phyloP scores from a whole-genome alignment of 2,113 vertebrate species.

The Ammospiza caudacuta region DNA sequence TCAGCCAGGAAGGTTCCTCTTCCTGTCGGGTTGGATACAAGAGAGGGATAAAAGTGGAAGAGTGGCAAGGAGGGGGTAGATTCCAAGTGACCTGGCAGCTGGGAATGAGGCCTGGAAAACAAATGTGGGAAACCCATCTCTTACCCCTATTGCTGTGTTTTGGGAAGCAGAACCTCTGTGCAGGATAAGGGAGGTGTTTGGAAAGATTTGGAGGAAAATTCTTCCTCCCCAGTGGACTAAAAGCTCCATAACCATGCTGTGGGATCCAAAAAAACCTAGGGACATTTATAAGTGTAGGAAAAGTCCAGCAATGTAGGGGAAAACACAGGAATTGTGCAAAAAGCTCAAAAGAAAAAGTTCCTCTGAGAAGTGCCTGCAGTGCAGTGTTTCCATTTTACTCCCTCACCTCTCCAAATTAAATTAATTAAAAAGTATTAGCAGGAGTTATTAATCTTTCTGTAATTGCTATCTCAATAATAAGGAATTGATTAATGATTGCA shows the following conservation, averaged over 20 bases:
- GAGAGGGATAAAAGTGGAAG: background rate
- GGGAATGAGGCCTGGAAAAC: background rate
- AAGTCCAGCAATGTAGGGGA: background rate
- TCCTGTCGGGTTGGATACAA: background rate
- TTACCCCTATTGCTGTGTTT: background rate
- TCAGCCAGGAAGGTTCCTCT: background rate
- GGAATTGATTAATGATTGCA: constrained; percentile 41
- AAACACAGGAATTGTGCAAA: background rate
- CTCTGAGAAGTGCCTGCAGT: background rate
- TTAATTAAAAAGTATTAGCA: constrained; percentile 34
- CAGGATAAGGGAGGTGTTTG: background rate
- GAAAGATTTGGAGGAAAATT: background rate
- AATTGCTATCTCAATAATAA: constrained; percentile 37
- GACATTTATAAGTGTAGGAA: background rate
- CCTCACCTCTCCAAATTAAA: constrained; percentile 4
- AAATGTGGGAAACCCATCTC: background rate
- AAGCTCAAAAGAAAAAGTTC: background rate
- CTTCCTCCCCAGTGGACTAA: background rate
- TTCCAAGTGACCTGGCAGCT: background rate
- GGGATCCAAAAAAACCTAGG: background rate
- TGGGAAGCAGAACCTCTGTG: background rate
- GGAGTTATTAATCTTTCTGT: constrained; percentile 23
- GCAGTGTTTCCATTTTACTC: background rate
- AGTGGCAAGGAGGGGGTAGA: background rate
- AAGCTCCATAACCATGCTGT: background rate